Evolutionary conservation across 2,797 vertebrate genomes (phyloP), one percentile per base, ranked within the genome.

Genomic region (Malacoctenus gilli): DNA sequence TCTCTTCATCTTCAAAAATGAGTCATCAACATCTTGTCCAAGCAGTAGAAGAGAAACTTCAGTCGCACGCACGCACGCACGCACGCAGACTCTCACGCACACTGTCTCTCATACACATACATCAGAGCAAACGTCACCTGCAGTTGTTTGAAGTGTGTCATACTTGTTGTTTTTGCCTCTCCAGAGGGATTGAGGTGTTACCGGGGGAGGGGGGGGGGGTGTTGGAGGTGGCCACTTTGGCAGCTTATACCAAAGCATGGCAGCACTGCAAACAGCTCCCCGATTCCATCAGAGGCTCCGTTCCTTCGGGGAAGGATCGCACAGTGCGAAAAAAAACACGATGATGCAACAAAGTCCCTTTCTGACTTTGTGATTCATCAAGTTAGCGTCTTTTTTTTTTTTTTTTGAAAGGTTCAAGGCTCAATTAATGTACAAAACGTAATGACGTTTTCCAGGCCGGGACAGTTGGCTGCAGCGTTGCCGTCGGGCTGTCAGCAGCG

Each of bases 111-210:
- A 37, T 23, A 36, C 15, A 36, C 36, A 34, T 25, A 38, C 56
- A 74, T 71, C 62, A 82, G 80, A 83, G 43, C 32, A 61, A n/a
- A 57, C 30, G 68, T 76, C 46, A 66, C 15, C 58, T 53, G 70
- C 59, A 56, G 73, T 61, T 72, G 70, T 85, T 72, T 80, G 59
- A 85, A 77, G 58, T 65, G 67, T 49, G 58, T 77, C 44, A 36
- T 68, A 61, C 25, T 84, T 83, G 51, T 48, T n/a, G 73, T 79
- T 75, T 71, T 62, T 82, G 63, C 66, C 52, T 56, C 48, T 71
- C 47, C 42, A 78, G 47, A 63, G 46, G 71, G 72, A 62, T 15
- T 55, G 42, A 60, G 59, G 53, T 71, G 53, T 77, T 63, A 66
- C 43, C 2, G 15, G 18, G 20, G 32, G 62, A 57, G 40, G 60